phyloP scores from a whole-genome alignment of 2,797 vertebrate species.

The Mormyrops boulengeri region DNA sequence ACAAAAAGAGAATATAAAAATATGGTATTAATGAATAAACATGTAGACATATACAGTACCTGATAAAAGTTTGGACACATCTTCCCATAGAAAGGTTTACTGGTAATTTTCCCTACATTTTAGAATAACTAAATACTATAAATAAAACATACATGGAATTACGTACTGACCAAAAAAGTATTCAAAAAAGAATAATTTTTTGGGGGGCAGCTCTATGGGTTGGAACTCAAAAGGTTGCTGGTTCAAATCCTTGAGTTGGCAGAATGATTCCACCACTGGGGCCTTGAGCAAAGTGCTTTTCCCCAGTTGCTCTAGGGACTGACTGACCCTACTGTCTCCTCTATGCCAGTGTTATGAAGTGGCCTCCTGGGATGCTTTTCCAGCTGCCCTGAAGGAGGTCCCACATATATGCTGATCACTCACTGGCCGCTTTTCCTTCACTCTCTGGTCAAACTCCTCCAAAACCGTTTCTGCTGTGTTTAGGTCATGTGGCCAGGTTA shows the following conservation, averaged over 20 bases:
- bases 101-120: neutral
- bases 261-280: neutral
- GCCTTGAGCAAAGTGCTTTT: neutral
- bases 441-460: neutral
- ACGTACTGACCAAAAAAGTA: neutral
- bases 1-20: neutral
- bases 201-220: neutral
- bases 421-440: neutral
- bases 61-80: neutral
- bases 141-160: neutral
- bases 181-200: too few relatives aligned
- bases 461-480: neutral
- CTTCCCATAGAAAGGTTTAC: neutral
- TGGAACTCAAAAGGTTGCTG: too few relatives aligned
- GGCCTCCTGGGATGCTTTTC: neutral
- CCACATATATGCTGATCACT: neutral
- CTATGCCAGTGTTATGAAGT: neutral
- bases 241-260: neutral
- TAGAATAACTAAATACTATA: neutral
- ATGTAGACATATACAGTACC: neutral
- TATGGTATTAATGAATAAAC: neutral
- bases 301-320: neutral
- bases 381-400: neutral
- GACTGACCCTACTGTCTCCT: neutral
- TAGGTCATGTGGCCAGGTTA: neutral